Evolutionary conservation across 2,888 invertebrate genomes (phyloP).

Genomic region (Parnassius orleans): DNA sequence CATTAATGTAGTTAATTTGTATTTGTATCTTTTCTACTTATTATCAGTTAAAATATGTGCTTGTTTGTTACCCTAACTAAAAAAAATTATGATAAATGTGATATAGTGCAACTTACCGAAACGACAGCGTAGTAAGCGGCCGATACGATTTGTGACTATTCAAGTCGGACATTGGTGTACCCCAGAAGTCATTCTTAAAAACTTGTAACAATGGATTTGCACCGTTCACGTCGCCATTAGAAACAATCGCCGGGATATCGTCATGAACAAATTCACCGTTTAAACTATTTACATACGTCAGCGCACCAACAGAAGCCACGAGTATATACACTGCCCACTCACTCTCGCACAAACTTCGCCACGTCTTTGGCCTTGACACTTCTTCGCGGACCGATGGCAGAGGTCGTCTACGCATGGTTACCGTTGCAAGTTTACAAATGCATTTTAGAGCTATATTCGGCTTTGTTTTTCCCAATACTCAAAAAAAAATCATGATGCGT

Average conservation of each 20-base stretch:
- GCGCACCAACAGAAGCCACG: slow-evolving; percentile 84
- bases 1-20: no score
- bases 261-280: slow-evolving; percentile 93
- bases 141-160: slow-evolving; percentile 93
- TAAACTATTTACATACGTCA: slow-evolving; percentile 87
- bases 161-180: slow-evolving; percentile 91
- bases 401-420: slow-evolving; percentile 72
- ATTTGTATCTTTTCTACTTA: no score
- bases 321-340: slow-evolving; percentile 83
- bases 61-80: no score
- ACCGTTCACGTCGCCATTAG: slow-evolving; percentile 90
- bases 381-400: slow-evolving; percentile 73
- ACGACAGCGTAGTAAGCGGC: slow-evolving; percentile 90
- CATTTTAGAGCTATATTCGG: background rate
- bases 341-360: slow-evolving; percentile 60
- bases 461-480: background rate
- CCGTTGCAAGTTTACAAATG: slow-evolving; percentile 8
- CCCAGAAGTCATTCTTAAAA: slow-evolving; percentile 93
- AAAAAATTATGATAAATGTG: no score
- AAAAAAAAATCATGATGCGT: background rate
- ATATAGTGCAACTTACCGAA: slow-evolving; percentile 84
- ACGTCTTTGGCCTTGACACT: slow-evolving; percentile 54
- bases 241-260: slow-evolving; percentile 91
- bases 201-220: slow-evolving; percentile 82
- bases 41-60: no score